phyloP scores from a whole-genome alignment of 2,888 invertebrate genomes.

The Drosophila tripunctata region DNA sequence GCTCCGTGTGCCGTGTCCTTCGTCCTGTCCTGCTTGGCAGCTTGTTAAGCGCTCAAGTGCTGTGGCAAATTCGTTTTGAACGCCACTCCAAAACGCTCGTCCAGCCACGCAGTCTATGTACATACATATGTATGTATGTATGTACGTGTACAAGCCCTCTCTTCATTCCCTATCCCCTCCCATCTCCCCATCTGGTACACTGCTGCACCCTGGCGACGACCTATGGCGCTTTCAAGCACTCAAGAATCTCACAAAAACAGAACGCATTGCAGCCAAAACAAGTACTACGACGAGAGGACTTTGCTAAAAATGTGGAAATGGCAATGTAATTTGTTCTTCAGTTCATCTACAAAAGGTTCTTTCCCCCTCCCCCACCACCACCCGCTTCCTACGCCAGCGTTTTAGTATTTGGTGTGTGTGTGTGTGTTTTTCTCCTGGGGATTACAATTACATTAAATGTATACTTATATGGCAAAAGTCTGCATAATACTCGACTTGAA shows the following conservation, averaged over 20 bases:
- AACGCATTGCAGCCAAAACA: slow-evolving; percentile 12
- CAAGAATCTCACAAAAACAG: slow-evolving; percentile 35
- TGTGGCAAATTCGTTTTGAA: slow-evolving; percentile 80
- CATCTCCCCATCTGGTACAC: neutral
- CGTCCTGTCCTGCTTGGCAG: slow-evolving; percentile 49
- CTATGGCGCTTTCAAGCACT: slow-evolving; percentile 50
- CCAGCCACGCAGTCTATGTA: slow-evolving; percentile 49
- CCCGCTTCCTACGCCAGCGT: neutral
- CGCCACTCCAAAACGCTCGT: slow-evolving; percentile 67
- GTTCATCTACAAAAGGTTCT: slow-evolving; percentile 27
- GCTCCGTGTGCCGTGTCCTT: slow-evolving; percentile 33
- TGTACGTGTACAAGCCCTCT: neutral
- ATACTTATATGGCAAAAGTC: slow-evolving; percentile 9
- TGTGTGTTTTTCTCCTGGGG: slow-evolving; percentile 43
- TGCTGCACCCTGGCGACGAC: slow-evolving; percentile 38
- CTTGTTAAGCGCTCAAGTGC: slow-evolving; percentile 80
- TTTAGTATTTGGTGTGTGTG: slow-evolving; percentile 2
- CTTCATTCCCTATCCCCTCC: neutral
- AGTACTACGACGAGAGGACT: slow-evolving; percentile 3
- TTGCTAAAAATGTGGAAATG: slow-evolving; percentile 59
- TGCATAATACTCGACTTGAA: slow-evolving; percentile 9
- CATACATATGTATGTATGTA: too few relatives aligned
- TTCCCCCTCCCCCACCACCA: neutral
- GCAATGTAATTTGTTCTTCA: slow-evolving; percentile 74
- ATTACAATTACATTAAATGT: slow-evolving; percentile 48